Percentiles rank a stretch among this genome's conserved stretches.
Evolutionary conservation across 2,888 invertebrate species (phyloP).

Genomic region (Eupsilia transversa): DNA sequence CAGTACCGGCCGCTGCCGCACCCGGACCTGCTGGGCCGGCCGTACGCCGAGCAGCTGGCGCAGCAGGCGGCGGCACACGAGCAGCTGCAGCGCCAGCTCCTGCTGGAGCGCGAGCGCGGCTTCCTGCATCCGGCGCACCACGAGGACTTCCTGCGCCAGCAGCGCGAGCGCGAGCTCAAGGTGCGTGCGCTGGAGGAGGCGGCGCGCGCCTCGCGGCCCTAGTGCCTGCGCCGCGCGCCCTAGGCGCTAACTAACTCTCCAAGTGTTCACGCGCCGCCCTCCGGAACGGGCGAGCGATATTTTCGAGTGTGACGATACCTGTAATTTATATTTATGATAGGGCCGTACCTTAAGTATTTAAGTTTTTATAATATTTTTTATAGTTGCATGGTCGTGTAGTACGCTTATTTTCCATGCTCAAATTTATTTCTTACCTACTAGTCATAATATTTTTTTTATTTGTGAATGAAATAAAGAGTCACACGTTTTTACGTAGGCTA

Average conservation of each 20-base stretch:
- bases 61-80: conserved; percentile 96
- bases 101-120: conserved; percentile 95
- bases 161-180: conserved; percentile 96
- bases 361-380: conserved; percentile 87
- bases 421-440: conserved; percentile 89
- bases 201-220: conserved; percentile 92
- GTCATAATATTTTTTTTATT: conserved; percentile 88
- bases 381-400: conserved; percentile 88
- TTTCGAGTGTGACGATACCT: conserved; percentile 80
- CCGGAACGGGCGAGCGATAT: conserved; percentile 64
- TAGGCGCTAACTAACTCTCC: conserved; percentile 63
- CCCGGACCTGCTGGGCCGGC: conserved; percentile 94
- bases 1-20: conserved; percentile 93
- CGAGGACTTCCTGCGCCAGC: conserved; percentile 92
- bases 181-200: conserved; percentile 96
- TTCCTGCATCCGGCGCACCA: conserved; percentile 91
- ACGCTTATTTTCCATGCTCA: conserved; percentile 90
- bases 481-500: conserved; percentile 78
- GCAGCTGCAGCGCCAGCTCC: conserved; percentile 95
- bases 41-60: conserved; percentile 95
- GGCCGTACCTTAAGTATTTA: conserved; percentile 74
- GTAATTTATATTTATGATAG: conserved; percentile 87
- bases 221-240: conserved; percentile 67
- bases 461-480: conserved; percentile 75
- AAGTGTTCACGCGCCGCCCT: conserved; percentile 64